phyloP scores from a whole-genome alignment of 2,888 invertebrate genomes.

The Dicycla oo region DNA sequence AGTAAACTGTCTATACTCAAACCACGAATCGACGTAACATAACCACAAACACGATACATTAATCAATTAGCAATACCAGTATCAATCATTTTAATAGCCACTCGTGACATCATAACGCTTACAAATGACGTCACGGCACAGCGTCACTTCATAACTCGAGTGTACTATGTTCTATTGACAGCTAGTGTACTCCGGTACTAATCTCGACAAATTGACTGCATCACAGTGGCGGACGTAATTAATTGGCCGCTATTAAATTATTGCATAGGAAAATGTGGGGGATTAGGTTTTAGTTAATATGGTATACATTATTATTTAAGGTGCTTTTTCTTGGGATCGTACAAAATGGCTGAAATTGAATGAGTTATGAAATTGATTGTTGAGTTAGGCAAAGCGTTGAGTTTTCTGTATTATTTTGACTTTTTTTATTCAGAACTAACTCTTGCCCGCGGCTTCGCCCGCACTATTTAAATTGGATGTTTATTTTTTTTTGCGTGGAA shows the following conservation, averaged over 20 bases:
- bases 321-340: not conserved
- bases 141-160: slow-evolving; percentile 66
- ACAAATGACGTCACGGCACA: slow-evolving; percentile 58
- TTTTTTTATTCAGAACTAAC: not conserved
- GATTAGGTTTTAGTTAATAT: slow-evolving; percentile 5
- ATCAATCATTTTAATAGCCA: slow-evolving; percentile 62
- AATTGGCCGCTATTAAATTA: slow-evolving; percentile 32
- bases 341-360: not conserved
- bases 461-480: too few species aligned
- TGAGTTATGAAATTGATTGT: not conserved
- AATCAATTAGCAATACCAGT: slow-evolving; percentile 53
- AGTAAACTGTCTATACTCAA: not conserved
- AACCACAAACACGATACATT: slow-evolving; percentile 17
- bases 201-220: slow-evolving; percentile 75
- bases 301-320: not conserved
- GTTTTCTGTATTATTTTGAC: not conserved
- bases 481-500: too few species aligned
- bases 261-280: slow-evolving; percentile 31
- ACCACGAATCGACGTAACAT: not conserved
- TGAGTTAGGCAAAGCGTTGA: not conserved
- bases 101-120: slow-evolving; percentile 54
- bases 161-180: slow-evolving; percentile 68
- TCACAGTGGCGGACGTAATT: slow-evolving; percentile 63
- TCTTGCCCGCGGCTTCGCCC: too few species aligned
- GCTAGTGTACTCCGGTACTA: slow-evolving; percentile 66